Evolutionary conservation across 2,888 invertebrate species (phyloP).

Genomic region (Ypsolopha sequella): DNA sequence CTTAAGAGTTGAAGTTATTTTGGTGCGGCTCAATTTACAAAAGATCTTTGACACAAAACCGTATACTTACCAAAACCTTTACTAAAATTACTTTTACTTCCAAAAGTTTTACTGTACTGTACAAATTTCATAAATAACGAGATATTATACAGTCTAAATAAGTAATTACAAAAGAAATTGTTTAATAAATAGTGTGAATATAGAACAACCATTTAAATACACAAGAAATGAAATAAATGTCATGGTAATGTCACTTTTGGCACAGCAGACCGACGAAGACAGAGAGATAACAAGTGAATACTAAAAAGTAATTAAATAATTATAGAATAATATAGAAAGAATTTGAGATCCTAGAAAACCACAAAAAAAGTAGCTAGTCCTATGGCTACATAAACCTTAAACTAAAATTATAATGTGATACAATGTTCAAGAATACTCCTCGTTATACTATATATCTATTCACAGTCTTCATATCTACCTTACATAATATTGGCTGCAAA

Average conservation of each 20-base stretch:
- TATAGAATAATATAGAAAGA: constrained; percentile 30
- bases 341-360: constrained; percentile 63
- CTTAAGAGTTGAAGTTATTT: too few species aligned
- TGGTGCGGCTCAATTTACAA: too few species aligned
- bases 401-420: constrained; percentile 15
- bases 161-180: not conserved
- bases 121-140: too few species aligned
- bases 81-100: too few species aligned
- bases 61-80: too few species aligned
- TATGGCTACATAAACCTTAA: constrained; percentile 13
- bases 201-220: not conserved
- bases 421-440: not conserved
- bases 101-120: too few species aligned
- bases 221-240: constrained; percentile 41
- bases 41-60: too few species aligned
- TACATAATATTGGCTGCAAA: not conserved
- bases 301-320: constrained; percentile 20
- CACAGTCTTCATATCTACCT: constrained; percentile 6
- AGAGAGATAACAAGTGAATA: constrained; percentile 30
- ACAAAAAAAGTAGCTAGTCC: constrained; percentile 2
- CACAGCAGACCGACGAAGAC: constrained; percentile 22
- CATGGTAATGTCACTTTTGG: constrained; percentile 55
- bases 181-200: not conserved
- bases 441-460: constrained; percentile 1
- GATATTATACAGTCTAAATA: too few species aligned